Percentiles rank a stretch among this genome's conserved stretches.
phyloP scores from a whole-genome alignment of 2,797 vertebrate genomes.

The Dendrocincla fuliginosa region DNA sequence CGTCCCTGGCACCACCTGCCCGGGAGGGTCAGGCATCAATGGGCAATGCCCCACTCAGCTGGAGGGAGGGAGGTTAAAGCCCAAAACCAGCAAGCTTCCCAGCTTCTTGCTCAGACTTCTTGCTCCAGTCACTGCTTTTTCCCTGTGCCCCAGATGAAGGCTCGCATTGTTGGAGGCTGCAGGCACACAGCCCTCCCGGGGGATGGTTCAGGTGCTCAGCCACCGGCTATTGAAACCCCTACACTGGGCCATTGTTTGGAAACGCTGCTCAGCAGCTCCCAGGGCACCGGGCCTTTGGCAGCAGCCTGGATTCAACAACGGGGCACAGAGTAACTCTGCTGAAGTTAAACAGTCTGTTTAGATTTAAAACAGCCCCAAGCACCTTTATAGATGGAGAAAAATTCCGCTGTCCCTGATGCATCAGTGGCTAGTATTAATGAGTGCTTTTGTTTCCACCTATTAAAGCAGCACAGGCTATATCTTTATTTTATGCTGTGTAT shows the following conservation, averaged over 20 bases:
- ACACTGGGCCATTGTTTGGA: slow-evolving; percentile 35
- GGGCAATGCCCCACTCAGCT: background rate
- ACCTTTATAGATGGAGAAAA: slow-evolving; percentile 39
- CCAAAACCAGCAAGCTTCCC: background rate
- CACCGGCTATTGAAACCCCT: background rate
- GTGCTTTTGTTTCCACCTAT: slow-evolving; percentile 55
- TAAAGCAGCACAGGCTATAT: background rate
- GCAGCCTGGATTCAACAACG: background rate
- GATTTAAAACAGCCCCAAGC: slow-evolving; percentile 42
- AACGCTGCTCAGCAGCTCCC: slow-evolving; percentile 6
- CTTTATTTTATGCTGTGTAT: background rate
- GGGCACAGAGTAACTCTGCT: slow-evolving; percentile 1
- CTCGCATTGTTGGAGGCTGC: slow-evolving; percentile 6
- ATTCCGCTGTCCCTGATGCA: slow-evolving; percentile 5
- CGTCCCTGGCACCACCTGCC: background rate
- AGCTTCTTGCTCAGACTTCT: background rate
- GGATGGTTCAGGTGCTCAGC: background rate
- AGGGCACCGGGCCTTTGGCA: background rate
- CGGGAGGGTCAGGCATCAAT: background rate
- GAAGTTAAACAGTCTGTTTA: slow-evolving; percentile 38
- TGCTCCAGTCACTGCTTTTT: background rate
- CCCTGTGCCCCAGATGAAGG: background rate
- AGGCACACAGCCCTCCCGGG: background rate
- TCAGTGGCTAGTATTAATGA: slow-evolving; percentile 37
- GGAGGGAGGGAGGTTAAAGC: background rate